Evolutionary conservation across 1,140 invertebrate genomes (phyloP), one percentile per base, ranked within the genome.

Genomic region (Temnothorax longispinosus): DNA sequence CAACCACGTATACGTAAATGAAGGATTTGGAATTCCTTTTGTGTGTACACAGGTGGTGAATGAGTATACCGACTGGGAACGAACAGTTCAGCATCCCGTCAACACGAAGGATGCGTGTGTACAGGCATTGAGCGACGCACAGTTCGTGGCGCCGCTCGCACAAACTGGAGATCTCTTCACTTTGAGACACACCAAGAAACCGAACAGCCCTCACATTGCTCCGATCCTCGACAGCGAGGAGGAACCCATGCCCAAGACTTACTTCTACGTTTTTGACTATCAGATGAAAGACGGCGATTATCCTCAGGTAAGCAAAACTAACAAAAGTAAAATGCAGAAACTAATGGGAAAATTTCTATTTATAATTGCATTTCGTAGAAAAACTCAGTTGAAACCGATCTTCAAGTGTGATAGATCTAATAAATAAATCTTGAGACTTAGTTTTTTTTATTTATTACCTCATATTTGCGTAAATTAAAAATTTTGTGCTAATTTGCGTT

Each of bases 1-100:
- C 32, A 7, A 69, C n/a, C 15, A 38, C 21, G 21, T 69, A 13
- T 21, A 44, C 13, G 10, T 15, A 44, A 21, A 44, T 56, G 11
- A 81, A 4, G 27, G 21, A 44, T 11, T 47, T 38, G 65, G 5
- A 82, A 58, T 47, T 47, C 11, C 2, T 81, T 35, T 76, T n/a
- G 13, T 50, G 27, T 27, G 27, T 27, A 18, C 2, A 5, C 85
- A 96, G 96, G 95, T 98, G 35, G 98, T 99, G 54, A 99, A 99
- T 93, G 99, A 99, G 92, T 99, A 99, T 93, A 99, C 98, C 11
- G 98, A 99, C 94, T 99, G 99, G 99, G 98, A 99, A 93, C 96
- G 98, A 94, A 98, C 98, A 1, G 97, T 98, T 2, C 97, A 98
- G 93, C 98, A 99, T 95, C 98, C 98, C 35, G 97, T 99, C 71